These are phyloP conservation scores for Anastatus disparis DNA, from an alignment of 1,140 invertebrate genomes.

Conservation along the genomic window DNA sequence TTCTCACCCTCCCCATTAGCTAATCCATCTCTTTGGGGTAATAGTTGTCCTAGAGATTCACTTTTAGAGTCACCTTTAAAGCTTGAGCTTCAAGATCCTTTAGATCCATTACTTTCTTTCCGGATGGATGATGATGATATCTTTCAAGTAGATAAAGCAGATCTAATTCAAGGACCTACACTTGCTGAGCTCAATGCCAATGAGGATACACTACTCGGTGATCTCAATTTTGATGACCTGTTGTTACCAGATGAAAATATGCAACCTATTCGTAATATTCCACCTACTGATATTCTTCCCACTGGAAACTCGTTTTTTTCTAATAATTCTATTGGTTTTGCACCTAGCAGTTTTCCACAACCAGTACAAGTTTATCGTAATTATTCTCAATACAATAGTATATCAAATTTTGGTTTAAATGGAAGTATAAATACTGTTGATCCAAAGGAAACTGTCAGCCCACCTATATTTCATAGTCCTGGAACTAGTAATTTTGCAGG, in stretches of 20 bases:
- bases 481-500: constrained; percentile 62
- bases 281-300: constrained; percentile 21
- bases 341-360: constrained; percentile 62
- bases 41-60: constrained; percentile 34
- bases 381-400: constrained; percentile 48
- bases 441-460: constrained; percentile 57
- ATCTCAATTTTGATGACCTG: constrained; percentile 87
- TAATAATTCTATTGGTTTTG: constrained; percentile 45
- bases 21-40: constrained; percentile 53
- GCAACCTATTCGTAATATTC: constrained; percentile 48
- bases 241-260: constrained; percentile 76
- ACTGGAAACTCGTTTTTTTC: constrained; percentile 50
- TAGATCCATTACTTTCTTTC: constrained; percentile 64
- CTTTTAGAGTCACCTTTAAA: constrained; percentile 54
- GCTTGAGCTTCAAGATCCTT: constrained; percentile 56
- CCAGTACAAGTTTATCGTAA: constrained; percentile 52
- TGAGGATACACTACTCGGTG: constrained; percentile 82
- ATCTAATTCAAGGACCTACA: constrained; percentile 85
- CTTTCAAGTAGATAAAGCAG: constrained; percentile 88
- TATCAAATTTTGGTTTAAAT: constrained; percentile 54
- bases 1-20: constrained; percentile 63
- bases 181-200: constrained; percentile 88
- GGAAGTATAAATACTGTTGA: constrained; percentile 53
- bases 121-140: constrained; percentile 90
- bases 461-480: constrained; percentile 58